phyloP scores from a whole-genome alignment of 2,888 invertebrate species.

The Plagiodera versicolora region DNA sequence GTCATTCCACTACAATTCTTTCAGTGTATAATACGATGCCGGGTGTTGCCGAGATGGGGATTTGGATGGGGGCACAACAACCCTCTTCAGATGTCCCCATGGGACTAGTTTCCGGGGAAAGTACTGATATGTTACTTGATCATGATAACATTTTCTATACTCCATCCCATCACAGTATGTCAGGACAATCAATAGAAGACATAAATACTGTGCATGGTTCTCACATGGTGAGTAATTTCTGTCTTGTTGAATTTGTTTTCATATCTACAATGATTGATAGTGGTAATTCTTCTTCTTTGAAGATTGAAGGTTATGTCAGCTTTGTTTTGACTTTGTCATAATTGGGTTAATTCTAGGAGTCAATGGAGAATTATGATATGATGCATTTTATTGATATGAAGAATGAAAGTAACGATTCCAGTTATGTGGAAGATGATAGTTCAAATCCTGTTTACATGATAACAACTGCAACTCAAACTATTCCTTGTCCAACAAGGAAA shows the following conservation, averaged over 20 bases:
- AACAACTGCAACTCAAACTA: conserved; percentile 61
- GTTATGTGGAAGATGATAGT: conserved; percentile 57
- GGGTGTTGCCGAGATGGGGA: conserved; percentile 62
- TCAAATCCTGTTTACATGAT: conserved; percentile 55
- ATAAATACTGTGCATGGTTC: conserved; percentile 54
- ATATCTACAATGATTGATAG: too few species aligned
- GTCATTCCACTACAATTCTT: conserved; percentile 11
- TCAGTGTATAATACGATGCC: conserved; percentile 57
- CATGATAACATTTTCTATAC: conserved; percentile 54
- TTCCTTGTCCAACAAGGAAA: conserved; percentile 61
- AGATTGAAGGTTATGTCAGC: too few species aligned
- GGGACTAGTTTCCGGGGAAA: conserved; percentile 48
- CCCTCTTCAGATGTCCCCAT: conserved; percentile 58
- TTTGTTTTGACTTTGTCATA: background rate
- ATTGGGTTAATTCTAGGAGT: conserved; percentile 39
- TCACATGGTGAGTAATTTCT: conserved; percentile 60
- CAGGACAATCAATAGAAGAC: conserved; percentile 59
- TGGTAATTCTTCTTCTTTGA: too few species aligned
- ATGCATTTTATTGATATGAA: conserved; percentile 53
- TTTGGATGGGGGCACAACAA: conserved; percentile 68
- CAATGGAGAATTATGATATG: conserved; percentile 54
- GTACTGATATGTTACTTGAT: conserved; percentile 53
- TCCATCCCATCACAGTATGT: conserved; percentile 54
- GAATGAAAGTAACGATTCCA: conserved; percentile 53
- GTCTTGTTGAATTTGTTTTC: too few species aligned